These are phyloP conservation scores for Diorhabda carinulata DNA, from an alignment of 1,140 invertebrate species.

Conservation along the genomic window DNA sequence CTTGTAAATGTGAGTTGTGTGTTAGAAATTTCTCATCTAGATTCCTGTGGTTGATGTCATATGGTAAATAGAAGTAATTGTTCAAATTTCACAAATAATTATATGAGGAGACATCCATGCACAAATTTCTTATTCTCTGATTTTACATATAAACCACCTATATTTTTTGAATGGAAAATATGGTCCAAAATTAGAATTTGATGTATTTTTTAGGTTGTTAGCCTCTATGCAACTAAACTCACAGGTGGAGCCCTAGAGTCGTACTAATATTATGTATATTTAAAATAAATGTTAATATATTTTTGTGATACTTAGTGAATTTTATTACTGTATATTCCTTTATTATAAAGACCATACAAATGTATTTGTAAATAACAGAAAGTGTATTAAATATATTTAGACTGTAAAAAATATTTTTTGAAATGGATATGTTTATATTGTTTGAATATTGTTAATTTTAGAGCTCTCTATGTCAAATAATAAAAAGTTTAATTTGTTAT, in stretches of 20 bases:
- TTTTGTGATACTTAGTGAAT: conserved; percentile 5
- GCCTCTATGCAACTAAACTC: conserved; percentile 66
- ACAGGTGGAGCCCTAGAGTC: conserved; percentile 58
- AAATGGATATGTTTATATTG: conserved; percentile 1
- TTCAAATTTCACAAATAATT: too few relatives aligned
- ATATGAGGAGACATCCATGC: too few relatives aligned
- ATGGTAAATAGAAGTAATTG: too few relatives aligned
- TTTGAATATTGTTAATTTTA: background rate
- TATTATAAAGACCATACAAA: background rate
- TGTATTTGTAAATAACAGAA: background rate
- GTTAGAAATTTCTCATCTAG: too few relatives aligned
- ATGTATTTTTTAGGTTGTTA: conserved; percentile 54
- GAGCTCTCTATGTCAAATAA: background rate
- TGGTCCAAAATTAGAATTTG: too few relatives aligned
- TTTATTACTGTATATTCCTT: background rate
- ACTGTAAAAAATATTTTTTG: background rate
- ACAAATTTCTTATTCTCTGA: too few relatives aligned
- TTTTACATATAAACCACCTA: too few relatives aligned
- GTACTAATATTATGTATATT: conserved; percentile 10
- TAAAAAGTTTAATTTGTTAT: background rate
- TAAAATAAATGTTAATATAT: conserved; percentile 8
- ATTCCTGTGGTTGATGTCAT: too few relatives aligned
- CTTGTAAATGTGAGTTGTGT: too few relatives aligned
- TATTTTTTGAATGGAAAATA: too few relatives aligned
- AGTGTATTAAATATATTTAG: background rate